Evolutionary conservation across 2,888 invertebrate species (phyloP), one percentile per base, ranked within the genome.

Genomic region (Onchidella celtica): DNA sequence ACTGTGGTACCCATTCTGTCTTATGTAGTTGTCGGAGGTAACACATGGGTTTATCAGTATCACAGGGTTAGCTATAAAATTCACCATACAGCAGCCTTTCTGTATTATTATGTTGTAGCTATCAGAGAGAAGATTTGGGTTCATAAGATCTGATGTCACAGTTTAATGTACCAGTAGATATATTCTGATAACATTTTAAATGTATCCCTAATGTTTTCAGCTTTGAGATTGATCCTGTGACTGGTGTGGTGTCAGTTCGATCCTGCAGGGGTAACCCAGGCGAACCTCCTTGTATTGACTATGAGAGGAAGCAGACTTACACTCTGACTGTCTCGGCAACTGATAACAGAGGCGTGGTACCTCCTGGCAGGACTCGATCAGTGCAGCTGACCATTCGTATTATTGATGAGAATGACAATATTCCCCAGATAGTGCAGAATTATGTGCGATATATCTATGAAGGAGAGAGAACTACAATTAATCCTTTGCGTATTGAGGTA

Each of bases 201-300:
- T n/a, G n/a, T n/a, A 6, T 24, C 34, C 17, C 17, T 6, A 27
- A 21, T 24, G n/a, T n/a, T n/a, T n/a, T n/a, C 92, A 98, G 97
- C 88, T 94, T 98, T 83, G 94, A 95, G 85, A 94, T 98, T 27
- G 96, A 98, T 93, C 95, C 96, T 2, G 94, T 96, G 79, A 96
- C 96, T n/a, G 98, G 98, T 0, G 94, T 96, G 4, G 96, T 98
- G 82, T 96, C 96, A 0, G 96, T 98, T 0, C 96, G 96, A 90
- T 0, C 36, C 0, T 92, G 92, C 83, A 17, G 76, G 0, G 88
- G 89, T 0, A 29, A 61, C 2, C 87, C 87, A 24, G 89, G 89
- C 0, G n/a, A 34, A 2, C 68, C 81, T 4, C 84, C 96, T 4
- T 98, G 98, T 90, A 94, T 98, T 38, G 98, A 91, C 82, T 90